Evolutionary conservation across 2,113 vertebrate genomes (phyloP).

Genomic region (Ptychochromis oligacanthus): DNA sequence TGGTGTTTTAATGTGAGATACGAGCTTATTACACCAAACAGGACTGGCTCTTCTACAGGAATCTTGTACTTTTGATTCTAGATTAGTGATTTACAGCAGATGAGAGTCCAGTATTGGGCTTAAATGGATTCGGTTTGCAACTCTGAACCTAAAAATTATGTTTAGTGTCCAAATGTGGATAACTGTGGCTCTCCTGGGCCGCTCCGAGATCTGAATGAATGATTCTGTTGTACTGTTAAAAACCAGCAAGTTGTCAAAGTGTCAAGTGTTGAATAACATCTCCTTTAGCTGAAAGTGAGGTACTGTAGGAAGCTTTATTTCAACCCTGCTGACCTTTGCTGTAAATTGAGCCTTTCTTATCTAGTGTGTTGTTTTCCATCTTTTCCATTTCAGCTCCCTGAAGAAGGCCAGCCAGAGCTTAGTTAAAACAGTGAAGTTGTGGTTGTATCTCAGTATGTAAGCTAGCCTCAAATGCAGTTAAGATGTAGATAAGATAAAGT

Average conservation of each 20-base stretch:
- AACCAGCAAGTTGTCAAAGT: constrained; percentile 1
- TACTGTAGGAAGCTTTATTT: neutral
- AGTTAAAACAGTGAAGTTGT: neutral
- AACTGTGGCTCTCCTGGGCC: neutral
- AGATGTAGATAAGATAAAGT: neutral
- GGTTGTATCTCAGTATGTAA: neutral
- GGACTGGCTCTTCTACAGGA: neutral
- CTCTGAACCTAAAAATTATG: neutral
- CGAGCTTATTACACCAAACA: neutral
- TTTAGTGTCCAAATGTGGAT: neutral
- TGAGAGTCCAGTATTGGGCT: neutral
- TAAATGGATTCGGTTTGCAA: neutral
- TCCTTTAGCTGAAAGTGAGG: constrained; percentile 1
- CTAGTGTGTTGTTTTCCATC: neutral
- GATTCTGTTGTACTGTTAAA: neutral
- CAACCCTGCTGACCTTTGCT: neutral
- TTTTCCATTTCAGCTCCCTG: neutral
- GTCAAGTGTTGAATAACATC: neutral
- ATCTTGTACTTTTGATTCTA: neutral
- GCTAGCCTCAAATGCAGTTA: neutral
- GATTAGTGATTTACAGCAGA: neutral
- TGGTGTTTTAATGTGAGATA: neutral
- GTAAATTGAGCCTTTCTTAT: neutral
- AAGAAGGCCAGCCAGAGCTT: neutral
- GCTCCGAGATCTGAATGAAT: neutral